Evolutionary conservation across 2,888 invertebrate genomes (phyloP).

Genomic region (Dryocosmus kuriphilus): DNA sequence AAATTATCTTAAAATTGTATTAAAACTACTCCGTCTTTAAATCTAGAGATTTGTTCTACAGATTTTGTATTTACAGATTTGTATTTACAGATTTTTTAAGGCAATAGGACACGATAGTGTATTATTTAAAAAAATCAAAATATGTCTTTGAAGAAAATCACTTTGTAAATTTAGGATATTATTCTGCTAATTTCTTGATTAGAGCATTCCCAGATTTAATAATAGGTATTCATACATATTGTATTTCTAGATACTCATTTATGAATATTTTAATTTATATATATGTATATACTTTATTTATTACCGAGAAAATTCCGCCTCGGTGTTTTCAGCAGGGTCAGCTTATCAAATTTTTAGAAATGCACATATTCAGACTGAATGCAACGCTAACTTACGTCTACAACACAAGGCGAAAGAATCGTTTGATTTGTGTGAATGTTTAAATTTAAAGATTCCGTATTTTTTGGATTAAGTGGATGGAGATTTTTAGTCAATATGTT

Average conservation of each 20-base stretch:
- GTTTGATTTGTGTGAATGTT: not conserved
- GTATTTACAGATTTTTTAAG: too few relatives aligned
- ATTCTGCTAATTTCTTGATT: not conserved
- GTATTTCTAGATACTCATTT: slow-evolving; percentile 11
- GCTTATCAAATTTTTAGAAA: not conserved
- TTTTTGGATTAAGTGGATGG: slow-evolving; percentile 9
- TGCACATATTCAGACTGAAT: slow-evolving; percentile 29
- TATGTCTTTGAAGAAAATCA: too few relatives aligned
- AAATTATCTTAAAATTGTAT: not conserved
- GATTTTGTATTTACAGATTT: not conserved
- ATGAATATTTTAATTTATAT: slow-evolving; percentile 2
- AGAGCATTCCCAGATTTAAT: not conserved
- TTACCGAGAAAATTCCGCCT: not conserved
- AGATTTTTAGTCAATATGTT: not conserved
- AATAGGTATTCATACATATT: not conserved
- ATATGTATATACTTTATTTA: not conserved
- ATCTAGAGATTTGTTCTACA: not conserved
- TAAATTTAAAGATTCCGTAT: slow-evolving; percentile 36
- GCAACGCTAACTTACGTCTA: not conserved
- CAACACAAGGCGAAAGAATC: slow-evolving; percentile 9
- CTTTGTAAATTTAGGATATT: not conserved
- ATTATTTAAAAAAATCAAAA: too few relatives aligned
- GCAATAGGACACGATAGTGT: not conserved
- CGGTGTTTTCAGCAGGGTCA: slow-evolving; percentile 28
- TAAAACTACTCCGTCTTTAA: not conserved